Evolutionary conservation across 2,113 vertebrate species (phyloP), one percentile per base, ranked within the genome.

Genomic region (Oncorhynchus nerka): DNA sequence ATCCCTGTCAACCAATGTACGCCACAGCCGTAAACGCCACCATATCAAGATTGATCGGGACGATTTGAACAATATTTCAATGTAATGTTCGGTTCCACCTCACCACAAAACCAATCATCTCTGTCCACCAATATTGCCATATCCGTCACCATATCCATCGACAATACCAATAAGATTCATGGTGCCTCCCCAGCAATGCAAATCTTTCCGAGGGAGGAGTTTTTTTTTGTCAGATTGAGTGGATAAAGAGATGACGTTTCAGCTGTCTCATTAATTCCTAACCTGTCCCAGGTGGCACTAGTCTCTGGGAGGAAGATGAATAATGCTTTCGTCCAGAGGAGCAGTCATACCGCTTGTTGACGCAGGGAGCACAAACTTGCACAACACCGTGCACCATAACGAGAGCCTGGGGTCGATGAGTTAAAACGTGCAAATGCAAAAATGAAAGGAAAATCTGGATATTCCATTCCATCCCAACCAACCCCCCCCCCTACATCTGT

Each of bases 231-330:
- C 78, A 83, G 87, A 88, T 81, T 74, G 88, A 89, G 84, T 81
- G 82, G 84, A 87, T 91, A 85, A 81, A 91, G 84, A 82, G 48
- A 77, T 82, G 84, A 88, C 84, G 87, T 79, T 81, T 89, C 73
- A 75, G 86, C 85, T 85, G 82, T 81, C 86, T 87, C 83, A 91
- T 91, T 87, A 87, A 89, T 90, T 89, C 88, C 85, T 76, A 76
- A 87, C 79, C 74, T 74, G 86, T 88, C 80, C 85, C 84, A 70
- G 6, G 74, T 80, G 79, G 87, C 83, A 80, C 73, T 67, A 16
- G 71, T 70, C 76, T 1, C 4, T 55, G 51, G 68, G 77, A 71
- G 79, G 73, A 77, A 75, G 61, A 77, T 75, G 57, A 81, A 79
- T 66, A 82, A 78, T 73, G 81, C 70, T 82, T 83, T 68, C 30